phyloP scores from a whole-genome alignment of 2,888 invertebrate genomes.

The Eucera pruinosa region DNA sequence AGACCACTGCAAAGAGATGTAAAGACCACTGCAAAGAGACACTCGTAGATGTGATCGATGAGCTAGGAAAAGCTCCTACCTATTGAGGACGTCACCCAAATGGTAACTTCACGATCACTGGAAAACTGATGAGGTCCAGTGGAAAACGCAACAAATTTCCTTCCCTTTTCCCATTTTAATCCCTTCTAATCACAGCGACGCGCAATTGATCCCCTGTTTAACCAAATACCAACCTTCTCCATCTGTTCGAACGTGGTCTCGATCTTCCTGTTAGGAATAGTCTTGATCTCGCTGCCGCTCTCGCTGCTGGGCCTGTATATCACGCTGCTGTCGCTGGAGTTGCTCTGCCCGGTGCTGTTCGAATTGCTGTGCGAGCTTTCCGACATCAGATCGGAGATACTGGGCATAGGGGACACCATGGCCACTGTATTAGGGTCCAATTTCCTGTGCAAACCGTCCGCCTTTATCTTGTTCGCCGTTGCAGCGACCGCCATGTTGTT shows the following conservation, averaged over 20 bases:
- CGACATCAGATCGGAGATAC: conserved; percentile 87
- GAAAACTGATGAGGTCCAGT: too few species aligned
- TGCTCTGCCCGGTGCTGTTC: conserved; percentile 88
- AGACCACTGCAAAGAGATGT: too few species aligned
- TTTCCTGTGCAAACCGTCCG: conserved; percentile 79
- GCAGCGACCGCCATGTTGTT: conserved; percentile 83
- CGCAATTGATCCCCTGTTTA: too few species aligned
- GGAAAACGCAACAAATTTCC: too few species aligned
- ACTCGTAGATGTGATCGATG: too few species aligned
- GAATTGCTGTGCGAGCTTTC: conserved; percentile 88
- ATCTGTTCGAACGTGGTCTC: conserved; percentile 84
- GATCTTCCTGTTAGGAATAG: conserved; percentile 86
- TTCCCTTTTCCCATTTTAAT: too few species aligned
- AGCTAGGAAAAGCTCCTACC: too few species aligned
- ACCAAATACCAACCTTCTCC: conserved; percentile 84
- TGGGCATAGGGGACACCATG: conserved; percentile 92
- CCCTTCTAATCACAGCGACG: too few species aligned
- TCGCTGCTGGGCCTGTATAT: conserved; percentile 91
- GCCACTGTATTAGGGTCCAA: conserved; percentile 81
- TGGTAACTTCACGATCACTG: too few species aligned
- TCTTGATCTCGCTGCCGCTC: conserved; percentile 87
- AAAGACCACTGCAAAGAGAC: too few species aligned
- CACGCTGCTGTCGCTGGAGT: conserved; percentile 90
- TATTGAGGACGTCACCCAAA: too few species aligned
- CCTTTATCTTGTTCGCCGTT: conserved; percentile 85